Base-by-base conservation (phyloP, 2,888 invertebrate species). In the Drosophila anceps region DNA sequence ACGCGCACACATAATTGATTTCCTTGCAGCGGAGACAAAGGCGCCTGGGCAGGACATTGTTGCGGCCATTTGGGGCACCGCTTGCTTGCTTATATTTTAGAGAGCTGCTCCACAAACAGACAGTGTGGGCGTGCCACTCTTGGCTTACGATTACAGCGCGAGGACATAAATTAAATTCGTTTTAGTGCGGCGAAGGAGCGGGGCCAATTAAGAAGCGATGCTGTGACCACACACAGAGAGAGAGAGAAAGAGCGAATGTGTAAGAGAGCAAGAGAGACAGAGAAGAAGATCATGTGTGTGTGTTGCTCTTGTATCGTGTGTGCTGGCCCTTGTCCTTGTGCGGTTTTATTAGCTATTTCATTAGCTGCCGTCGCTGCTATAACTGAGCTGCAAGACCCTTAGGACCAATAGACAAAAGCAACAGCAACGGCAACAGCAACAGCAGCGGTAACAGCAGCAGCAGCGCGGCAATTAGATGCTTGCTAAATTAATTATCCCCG, bases 121-220 rank as follows among this genome's bases (percentile, higher is more conserved):
- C 70, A 48, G 39, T 64, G 74, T 59, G 78, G 73, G 74, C 63
- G 84, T 70, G 69, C 60, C 54, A 51, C 48, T 73, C 73, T 69
- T 54, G 57, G 59, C 76, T 62, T 65, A 69, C 69, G 27, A 57
- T 51, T n/a, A 59, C 69, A 73, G 31, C 43, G 58, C 69, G 68
- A 31, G 68, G 72, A 77, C 82, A 90, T 85, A 85, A 90, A 85
- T 85, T 85, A 88, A 90, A 90, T 85, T 90, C 80, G 57, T 67
- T 82, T 72, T 69, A 69, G 68, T 48, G 73, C 48, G 55, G n/a
- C 33, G 53, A 59, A 33, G 35, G 29, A 46, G 58, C 29, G 37
- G 20, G 18, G 20, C 59, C 83, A 85, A 85, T 89, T 89, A 89
- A 82, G 81, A 53, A 39, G 59, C 51, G 62, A 54, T 77, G 66